phyloP scores from a whole-genome alignment of 2,888 invertebrate species.

The Acronicta psi region DNA sequence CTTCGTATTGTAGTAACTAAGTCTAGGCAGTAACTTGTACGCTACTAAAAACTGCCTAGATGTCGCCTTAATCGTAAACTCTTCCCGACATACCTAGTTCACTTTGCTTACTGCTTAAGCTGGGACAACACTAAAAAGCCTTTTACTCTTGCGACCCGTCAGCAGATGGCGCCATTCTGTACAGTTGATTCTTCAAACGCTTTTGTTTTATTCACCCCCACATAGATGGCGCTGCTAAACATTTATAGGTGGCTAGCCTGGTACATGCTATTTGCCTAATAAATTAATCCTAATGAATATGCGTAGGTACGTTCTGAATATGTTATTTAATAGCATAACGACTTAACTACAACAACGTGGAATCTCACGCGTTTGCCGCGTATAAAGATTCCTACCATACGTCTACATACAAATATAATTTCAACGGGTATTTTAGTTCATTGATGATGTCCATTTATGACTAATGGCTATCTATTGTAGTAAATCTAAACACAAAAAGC shows the following conservation, averaged over 20 bases:
- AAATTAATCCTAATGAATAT: constrained; percentile 36
- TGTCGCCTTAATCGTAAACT: constrained; percentile 25
- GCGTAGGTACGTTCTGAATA: constrained; percentile 15
- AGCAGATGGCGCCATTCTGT: constrained; percentile 41
- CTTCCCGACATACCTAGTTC: constrained; percentile 5
- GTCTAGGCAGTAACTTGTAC: neutral
- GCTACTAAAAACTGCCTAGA: constrained; percentile 23
- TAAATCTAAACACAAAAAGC: no score
- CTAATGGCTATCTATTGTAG: no score
- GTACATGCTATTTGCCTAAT: neutral
- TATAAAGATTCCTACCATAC: no score
- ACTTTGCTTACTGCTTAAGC: neutral
- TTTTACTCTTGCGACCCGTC: constrained; percentile 13
- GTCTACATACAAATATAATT: no score
- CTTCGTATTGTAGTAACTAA: constrained; percentile 15
- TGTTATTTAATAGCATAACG: constrained; percentile 19
- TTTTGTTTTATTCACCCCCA: constrained; percentile 8
- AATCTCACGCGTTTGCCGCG: no score
- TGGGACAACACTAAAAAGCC: neutral
- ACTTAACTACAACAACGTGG: constrained; percentile 1
- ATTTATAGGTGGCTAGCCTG: no score
- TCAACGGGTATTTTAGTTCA: no score
- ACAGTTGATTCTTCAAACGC: neutral
- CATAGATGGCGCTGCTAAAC: constrained; percentile 43
- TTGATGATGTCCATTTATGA: no score